Evolutionary conservation across 1,140 invertebrate species (phyloP).

Genomic region (Drosophila willistoni): DNA sequence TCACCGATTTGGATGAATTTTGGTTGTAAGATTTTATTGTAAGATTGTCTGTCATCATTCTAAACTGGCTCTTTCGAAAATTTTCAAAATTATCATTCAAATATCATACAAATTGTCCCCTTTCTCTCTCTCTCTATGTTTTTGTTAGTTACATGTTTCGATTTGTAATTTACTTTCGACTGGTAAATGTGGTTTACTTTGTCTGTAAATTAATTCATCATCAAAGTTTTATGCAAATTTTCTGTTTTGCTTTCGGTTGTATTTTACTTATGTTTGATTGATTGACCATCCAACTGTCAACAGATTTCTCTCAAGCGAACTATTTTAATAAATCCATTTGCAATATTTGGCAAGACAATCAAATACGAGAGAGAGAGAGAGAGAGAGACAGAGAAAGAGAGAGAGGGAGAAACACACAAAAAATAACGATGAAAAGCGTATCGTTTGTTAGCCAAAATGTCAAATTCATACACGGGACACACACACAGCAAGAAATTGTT

Average conservation of each 20-base stretch:
- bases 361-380: neutral
- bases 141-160: neutral
- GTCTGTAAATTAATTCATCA: conserved; percentile 3
- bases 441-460: neutral
- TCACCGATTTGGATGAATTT: too few species aligned
- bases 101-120: too few species aligned
- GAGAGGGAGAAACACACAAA: neutral
- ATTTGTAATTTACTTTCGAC: neutral
- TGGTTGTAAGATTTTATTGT: too few species aligned
- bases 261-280: conserved; percentile 4
- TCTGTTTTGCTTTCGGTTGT: neutral
- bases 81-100: too few species aligned
- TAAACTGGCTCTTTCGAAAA: too few species aligned
- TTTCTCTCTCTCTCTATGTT: too few species aligned
- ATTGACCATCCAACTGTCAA: conserved; percentile 15
- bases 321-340: conserved; percentile 55
- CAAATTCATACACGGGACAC: neutral
- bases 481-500: neutral
- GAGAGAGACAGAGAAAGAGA: neutral
- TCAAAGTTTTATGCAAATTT: conserved; percentile 6
- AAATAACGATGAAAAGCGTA: neutral
- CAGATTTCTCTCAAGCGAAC: conserved; percentile 46
- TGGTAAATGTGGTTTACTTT: neutral
- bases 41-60: too few species aligned
- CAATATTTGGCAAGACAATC: conserved; percentile 20